phyloP scores from a whole-genome alignment of 2,797 vertebrate species.

The Diglossa cyanea region DNA sequence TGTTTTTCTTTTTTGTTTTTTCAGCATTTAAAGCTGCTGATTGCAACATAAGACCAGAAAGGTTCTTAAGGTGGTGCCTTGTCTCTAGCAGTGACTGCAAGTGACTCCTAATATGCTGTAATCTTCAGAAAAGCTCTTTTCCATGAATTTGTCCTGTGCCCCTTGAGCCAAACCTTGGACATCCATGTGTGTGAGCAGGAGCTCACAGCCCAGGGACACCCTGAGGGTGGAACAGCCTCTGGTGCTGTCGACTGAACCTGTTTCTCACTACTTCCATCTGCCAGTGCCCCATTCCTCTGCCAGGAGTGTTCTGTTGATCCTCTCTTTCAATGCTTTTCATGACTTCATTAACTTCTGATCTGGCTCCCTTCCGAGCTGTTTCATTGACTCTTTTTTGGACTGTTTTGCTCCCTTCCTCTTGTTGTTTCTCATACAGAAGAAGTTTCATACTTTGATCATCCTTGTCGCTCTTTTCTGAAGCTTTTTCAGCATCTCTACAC shows the following conservation, averaged over 20 bases:
- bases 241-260: neutral
- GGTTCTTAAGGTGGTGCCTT: neutral
- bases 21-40: neutral
- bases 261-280: neutral
- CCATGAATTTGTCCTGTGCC: neutral
- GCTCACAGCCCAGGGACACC: neutral
- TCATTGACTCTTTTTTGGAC: neutral
- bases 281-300: neutral
- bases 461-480: neutral
- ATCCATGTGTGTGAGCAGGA: neutral
- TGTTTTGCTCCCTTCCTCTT: neutral
- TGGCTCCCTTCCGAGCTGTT: fast-evolving
- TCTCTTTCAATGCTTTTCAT: neutral
- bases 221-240: neutral
- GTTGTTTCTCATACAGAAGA: neutral
- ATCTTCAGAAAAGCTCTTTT: neutral
- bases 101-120: neutral
- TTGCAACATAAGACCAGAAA: neutral
- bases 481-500: neutral
- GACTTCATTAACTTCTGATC: neutral
- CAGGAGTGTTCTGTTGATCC: neutral
- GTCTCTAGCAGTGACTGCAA: neutral
- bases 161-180: neutral
- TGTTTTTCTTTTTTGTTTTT: neutral
- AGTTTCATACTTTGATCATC: neutral